Conservation (phyloP, 2,888 invertebrate genomes). For the Oxyscelio sp. region DNA sequence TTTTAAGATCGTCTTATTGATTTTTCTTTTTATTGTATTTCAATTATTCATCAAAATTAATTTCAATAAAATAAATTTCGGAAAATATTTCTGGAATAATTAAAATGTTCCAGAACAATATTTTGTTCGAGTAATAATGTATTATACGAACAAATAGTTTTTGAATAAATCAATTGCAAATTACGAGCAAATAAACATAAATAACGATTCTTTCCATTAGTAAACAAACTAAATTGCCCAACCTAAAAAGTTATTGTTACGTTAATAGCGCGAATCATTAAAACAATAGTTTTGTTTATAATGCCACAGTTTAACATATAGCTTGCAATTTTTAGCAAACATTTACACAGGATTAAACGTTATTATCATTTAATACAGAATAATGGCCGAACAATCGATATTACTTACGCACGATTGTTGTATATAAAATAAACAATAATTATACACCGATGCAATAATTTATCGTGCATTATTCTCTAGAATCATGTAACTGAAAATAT, state of each 20-base stretch:
- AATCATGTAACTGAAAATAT: not conserved
- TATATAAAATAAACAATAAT: not conserved
- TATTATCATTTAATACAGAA: not conserved
- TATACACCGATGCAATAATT: not conserved
- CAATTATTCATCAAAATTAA: too few species aligned
- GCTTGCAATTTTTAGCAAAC: not conserved
- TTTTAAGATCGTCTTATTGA: too few species aligned
- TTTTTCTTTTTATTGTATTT: too few species aligned
- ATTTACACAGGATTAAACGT: not conserved
- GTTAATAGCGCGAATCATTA: not conserved
- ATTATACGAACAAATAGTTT: too few species aligned
- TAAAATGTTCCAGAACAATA: too few species aligned
- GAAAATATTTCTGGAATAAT: too few species aligned
- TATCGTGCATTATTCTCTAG: not conserved
- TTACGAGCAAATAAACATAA: not conserved
- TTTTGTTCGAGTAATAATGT: too few species aligned
- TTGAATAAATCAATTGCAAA: not conserved
- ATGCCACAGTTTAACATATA: not conserved
- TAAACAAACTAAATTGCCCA: not conserved
- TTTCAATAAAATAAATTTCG: too few species aligned
- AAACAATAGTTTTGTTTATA: slow-evolving; percentile 2
- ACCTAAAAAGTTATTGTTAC: not conserved
- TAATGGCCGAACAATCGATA: not conserved
- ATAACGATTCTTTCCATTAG: not conserved
- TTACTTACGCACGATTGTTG: not conserved